Base-by-base conservation (phyloP, 2,888 invertebrate genomes). In the Dolichomitus sp. region DNA sequence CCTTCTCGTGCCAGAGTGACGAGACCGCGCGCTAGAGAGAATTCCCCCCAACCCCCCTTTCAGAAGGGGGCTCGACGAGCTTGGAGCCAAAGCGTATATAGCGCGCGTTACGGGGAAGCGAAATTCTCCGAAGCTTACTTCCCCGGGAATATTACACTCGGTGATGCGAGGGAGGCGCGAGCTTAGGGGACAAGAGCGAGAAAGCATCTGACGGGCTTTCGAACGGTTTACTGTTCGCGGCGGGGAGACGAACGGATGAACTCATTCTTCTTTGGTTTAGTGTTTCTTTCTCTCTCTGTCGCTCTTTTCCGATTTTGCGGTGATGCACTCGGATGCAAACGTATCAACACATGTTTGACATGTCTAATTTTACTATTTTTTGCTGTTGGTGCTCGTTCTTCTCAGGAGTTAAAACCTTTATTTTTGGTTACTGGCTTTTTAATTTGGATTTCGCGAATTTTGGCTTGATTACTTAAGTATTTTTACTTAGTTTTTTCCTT, bases 71-170 rank as follows among this genome's bases (percentile, higher is more conserved):
- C 17, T 40, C 59, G 63, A 74, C 33, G 59, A 75, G 66, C 66
- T 83, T 54, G 69, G 66, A 63, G 69, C 73, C 59, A 40, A 76
- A 65, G 61, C 23, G 48, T 79, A 78, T 79, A 76, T 66, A 73
- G 72, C 48, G 77, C 68, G 80, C n/a, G 33, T 33, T 63, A 45
- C 33, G 74, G 65, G 48, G 75, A 72, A 59, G 65, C 68, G 89
- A 89, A 89, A 90, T 90, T 90, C 90, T 90, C 88, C 89, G 87
- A 88, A 90, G 90, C 90, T 90, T 89, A 90, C 90, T 90, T 91
- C 88, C 89, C 86, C 86, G 90, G 90, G 90, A 91, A 91, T 91
- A 91, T 91, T 90, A 90, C 90, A 89, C 89, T 88, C 87, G 87
- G 81, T 84, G 87, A 85, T 12, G 57, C 45, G 59, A 65, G 63